phyloP scores from a whole-genome alignment of 2,888 invertebrate species.

The Rhodophaea formosa region DNA sequence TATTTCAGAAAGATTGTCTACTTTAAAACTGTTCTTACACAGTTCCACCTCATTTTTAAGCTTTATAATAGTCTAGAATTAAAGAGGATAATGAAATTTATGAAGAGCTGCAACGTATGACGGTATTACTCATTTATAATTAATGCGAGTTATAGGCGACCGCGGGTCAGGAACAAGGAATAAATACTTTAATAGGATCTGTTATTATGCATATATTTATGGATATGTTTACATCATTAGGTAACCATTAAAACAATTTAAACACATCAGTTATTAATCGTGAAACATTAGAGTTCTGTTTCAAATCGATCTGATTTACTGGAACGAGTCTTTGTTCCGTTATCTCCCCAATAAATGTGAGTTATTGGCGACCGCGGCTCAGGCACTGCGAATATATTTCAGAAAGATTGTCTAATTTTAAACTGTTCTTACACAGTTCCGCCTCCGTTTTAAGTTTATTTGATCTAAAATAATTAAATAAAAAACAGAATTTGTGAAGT shows the following conservation, averaged over 20 bases:
- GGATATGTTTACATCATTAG: too few species aligned
- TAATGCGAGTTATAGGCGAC: too few species aligned
- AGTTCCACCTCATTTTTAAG: constrained; percentile 42
- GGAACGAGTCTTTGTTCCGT: constrained; percentile 63
- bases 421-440: constrained; percentile 56
- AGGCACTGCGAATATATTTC: constrained; percentile 62
- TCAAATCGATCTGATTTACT: constrained; percentile 65
- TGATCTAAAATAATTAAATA: background rate
- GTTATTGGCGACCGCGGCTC: constrained; percentile 65
- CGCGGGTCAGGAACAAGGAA: too few species aligned
- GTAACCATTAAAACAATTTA: too few species aligned
- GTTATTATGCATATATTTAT: too few species aligned
- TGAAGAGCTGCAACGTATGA: too few species aligned
- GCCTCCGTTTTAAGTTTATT: constrained; percentile 31
- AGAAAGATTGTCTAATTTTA: constrained; percentile 75
- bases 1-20: constrained; percentile 75
- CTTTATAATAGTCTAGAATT: too few species aligned
- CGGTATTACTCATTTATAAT: too few species aligned
- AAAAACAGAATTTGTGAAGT: too few species aligned
- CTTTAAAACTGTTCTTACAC: constrained; percentile 65
- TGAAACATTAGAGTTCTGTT: constrained; percentile 37
- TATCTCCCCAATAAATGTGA: constrained; percentile 76
- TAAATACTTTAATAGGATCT: too few species aligned
- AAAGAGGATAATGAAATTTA: too few species aligned
- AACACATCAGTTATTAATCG: background rate